A percentile compares a stretch with the other conserved stretches of the same genome.
These are phyloP conservation scores for Chaenocephalus aceratus DNA, from an alignment of 2,113 vertebrate genomes.

Conservation along the genomic window DNA sequence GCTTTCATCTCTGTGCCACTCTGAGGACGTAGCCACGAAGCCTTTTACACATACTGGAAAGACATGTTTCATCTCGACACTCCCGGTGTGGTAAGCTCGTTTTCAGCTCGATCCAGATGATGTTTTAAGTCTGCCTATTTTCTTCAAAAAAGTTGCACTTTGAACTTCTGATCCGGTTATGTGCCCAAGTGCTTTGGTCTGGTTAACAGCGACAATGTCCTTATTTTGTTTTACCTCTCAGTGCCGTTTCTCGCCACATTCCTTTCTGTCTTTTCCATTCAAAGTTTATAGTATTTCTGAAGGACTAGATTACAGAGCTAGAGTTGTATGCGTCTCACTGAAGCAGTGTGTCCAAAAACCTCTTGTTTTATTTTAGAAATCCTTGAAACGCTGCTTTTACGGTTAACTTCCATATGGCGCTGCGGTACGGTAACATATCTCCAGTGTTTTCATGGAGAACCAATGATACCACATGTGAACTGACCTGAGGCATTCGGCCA, in stretches of 20 bases:
- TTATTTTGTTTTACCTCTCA: constrained; percentile 23
- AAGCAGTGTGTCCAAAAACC: constrained; percentile 37
- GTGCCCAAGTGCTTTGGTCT: constrained; percentile 35
- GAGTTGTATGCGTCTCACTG: constrained; percentile 47
- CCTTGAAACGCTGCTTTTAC: constrained; percentile 31
- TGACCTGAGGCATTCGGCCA: constrained; percentile 21
- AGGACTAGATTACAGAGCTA: constrained; percentile 64
- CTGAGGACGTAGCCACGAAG: constrained; percentile 43
- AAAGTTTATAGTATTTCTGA: constrained; percentile 30
- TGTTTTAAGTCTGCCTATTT: constrained; percentile 48
- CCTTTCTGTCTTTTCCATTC: constrained; percentile 20
- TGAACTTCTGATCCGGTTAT: constrained; percentile 40
- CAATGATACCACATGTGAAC: constrained; percentile 39
- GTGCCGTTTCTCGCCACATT: neutral
- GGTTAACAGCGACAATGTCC: constrained; percentile 21
- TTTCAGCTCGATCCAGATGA: constrained; percentile 51
- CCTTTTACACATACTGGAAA: constrained; percentile 64
- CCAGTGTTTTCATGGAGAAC: constrained; percentile 35
- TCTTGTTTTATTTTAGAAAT: constrained; percentile 67
- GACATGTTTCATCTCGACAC: constrained; percentile 60
- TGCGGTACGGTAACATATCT: constrained; percentile 19
- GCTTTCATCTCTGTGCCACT: constrained; percentile 62
- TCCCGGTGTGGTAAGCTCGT: constrained; percentile 62
- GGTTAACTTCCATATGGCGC: constrained; percentile 10
- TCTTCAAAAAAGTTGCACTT: constrained; percentile 26